Conservation (phyloP, 1,140 invertebrate species). For the Brachionus angularis region DNA sequence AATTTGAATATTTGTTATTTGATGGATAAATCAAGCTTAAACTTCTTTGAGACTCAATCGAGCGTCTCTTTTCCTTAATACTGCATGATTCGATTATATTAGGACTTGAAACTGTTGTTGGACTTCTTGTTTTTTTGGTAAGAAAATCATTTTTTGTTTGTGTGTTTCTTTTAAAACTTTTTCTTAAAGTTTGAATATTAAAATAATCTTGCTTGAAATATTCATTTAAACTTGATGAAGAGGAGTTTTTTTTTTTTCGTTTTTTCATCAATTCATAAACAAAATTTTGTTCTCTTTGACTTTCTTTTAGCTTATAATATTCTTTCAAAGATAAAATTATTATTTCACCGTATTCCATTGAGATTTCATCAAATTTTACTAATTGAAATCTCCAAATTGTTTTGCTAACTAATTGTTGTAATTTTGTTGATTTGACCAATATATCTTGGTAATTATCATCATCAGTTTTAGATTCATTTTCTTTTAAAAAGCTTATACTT, state of each 20-base stretch:
- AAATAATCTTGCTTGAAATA: no score
- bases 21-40: slow-evolving; percentile 27
- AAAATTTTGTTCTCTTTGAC: slow-evolving; percentile 46
- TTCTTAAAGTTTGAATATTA: no score
- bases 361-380: slow-evolving; percentile 51
- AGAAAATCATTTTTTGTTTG: no score
- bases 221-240: neutral
- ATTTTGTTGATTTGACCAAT: slow-evolving; percentile 45
- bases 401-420: slow-evolving; percentile 51
- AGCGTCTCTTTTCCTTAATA: slow-evolving; percentile 4
- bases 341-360: slow-evolving; percentile 49
- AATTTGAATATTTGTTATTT: slow-evolving; percentile 2
- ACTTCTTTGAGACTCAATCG: slow-evolving; percentile 11
- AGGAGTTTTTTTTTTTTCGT: neutral
- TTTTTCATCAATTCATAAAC: slow-evolving; percentile 31
- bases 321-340: slow-evolving; percentile 47
- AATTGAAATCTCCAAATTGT: slow-evolving; percentile 56
- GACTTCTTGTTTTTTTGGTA: neutral
- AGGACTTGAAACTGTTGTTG: neutral
- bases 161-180: no score
- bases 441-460: slow-evolving; percentile 47
- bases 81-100: neutral
- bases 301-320: slow-evolving; percentile 46
- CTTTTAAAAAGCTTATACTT: slow-evolving; percentile 47
- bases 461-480: slow-evolving; percentile 40